Evolutionary conservation across 2,888 invertebrate genomes (phyloP).

Genomic region (Sphaerophoria taeniata): DNA sequence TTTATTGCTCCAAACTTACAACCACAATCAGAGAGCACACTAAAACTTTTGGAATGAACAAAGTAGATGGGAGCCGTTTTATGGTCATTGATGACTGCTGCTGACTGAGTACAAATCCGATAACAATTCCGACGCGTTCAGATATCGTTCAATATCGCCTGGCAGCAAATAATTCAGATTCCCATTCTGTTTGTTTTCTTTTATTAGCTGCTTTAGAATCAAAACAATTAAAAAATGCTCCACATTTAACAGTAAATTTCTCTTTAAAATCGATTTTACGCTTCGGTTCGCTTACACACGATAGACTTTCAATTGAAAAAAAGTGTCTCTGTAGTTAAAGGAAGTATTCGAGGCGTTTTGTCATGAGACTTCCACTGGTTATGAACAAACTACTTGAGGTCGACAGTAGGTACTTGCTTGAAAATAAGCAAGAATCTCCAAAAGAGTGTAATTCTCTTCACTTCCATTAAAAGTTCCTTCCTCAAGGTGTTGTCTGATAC

Average conservation of each 20-base stretch:
- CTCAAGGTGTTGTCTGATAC: conserved; percentile 1
- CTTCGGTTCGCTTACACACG: background rate
- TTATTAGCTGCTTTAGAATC: background rate
- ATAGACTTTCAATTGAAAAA: background rate
- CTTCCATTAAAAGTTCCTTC: conserved; percentile 3
- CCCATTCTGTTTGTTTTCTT: background rate
- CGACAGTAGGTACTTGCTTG: no score
- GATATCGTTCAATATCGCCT: conserved; percentile 64
- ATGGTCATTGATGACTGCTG: background rate
- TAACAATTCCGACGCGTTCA: conserved; percentile 64
- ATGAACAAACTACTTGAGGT: no score
- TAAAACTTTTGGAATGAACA: no score
- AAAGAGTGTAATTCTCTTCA: background rate
- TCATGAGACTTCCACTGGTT: no score
- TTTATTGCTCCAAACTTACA: no score
- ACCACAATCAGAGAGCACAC: no score
- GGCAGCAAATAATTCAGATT: conserved; percentile 53
- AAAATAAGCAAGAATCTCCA: no score
- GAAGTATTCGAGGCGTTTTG: background rate
- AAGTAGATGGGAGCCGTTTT: no score
- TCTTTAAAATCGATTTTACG: background rate
- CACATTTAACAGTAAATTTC: conserved; percentile 19
- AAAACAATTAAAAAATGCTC: conserved; percentile 58
- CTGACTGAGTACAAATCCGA: conserved; percentile 11
- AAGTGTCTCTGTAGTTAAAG: background rate